A percentile compares a stretch with the other conserved stretches of the same genome.
These are phyloP conservation scores for Chelon auratus DNA, from an alignment of 2,797 vertebrate genomes.

Conservation along the genomic window DNA sequence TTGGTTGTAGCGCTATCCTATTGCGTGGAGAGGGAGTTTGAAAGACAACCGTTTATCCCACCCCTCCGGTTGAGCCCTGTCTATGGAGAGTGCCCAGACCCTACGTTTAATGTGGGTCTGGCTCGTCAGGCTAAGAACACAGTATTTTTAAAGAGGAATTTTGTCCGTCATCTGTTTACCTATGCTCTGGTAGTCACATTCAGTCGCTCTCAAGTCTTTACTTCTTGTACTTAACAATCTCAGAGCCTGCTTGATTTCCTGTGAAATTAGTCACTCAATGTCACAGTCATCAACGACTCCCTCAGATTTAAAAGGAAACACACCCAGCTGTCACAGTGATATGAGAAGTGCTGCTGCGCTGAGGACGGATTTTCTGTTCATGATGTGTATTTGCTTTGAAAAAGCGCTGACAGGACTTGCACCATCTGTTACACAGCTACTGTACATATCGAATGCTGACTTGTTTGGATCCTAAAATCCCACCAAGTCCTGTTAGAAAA, in stretches of 20 bases:
- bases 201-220: slow-evolving; percentile 15
- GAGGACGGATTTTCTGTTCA: slow-evolving; percentile 32
- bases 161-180: background rate
- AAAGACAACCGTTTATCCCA: no score
- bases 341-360: slow-evolving; percentile 4
- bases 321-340: slow-evolving; percentile 36
- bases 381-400: slow-evolving; percentile 58
- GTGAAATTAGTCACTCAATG: slow-evolving; percentile 51
- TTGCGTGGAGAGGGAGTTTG: no score
- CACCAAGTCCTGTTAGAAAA: slow-evolving; percentile 12
- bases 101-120: no score
- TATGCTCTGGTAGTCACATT: background rate
- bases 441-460: slow-evolving; percentile 29
- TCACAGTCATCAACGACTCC: slow-evolving; percentile 20
- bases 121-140: no score
- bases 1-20: no score
- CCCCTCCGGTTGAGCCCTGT: no score
- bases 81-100: no score
- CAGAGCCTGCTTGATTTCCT: slow-evolving; percentile 28
- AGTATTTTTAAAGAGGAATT: background rate
- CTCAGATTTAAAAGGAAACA: slow-evolving; percentile 35
- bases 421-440: slow-evolving; percentile 42
- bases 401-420: slow-evolving; percentile 49
- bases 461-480: slow-evolving; percentile 43
- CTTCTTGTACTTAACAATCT: slow-evolving; percentile 7